phyloP scores from a whole-genome alignment of 1,140 invertebrate species.

The Hylaeus volcanicus region DNA sequence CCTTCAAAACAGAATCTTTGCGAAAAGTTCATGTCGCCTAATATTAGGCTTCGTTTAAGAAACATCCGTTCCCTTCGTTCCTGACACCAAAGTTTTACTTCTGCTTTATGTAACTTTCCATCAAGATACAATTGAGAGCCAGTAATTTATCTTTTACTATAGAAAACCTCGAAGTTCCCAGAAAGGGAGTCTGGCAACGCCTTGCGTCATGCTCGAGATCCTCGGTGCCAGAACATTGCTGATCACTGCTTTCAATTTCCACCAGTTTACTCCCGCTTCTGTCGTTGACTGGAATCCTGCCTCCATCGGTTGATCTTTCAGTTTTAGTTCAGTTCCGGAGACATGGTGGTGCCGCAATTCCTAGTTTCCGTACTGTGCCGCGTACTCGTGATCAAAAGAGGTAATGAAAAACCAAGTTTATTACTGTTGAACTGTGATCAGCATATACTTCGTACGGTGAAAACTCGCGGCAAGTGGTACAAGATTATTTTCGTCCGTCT shows the following conservation, averaged over 20 bases:
- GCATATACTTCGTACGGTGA: background rate
- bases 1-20: background rate
- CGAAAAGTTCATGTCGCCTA: too few species aligned
- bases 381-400: slow-evolving; percentile 66
- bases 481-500: background rate
- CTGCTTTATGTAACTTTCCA: too few species aligned
- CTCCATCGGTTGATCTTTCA: background rate
- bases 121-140: background rate
- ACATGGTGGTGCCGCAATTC: slow-evolving; percentile 62
- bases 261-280: slow-evolving; percentile 45
- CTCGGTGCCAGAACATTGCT: background rate
- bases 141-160: too few species aligned
- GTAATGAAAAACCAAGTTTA: slow-evolving; percentile 37
- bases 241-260: slow-evolving; percentile 40
- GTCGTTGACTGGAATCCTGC: background rate
- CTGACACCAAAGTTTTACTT: too few species aligned
- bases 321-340: background rate
- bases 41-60: background rate
- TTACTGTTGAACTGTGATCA: background rate
- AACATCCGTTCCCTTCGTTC: too few species aligned
- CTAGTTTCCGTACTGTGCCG: slow-evolving; percentile 66
- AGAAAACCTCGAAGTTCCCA: background rate
- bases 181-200: background rate
- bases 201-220: slow-evolving; percentile 36
- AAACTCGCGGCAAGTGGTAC: background rate